Percentiles rank a stretch among this genome's conserved stretches.
phyloP scores from a whole-genome alignment of 2,113 vertebrate genomes.

The Oreochromis spilurus region DNA sequence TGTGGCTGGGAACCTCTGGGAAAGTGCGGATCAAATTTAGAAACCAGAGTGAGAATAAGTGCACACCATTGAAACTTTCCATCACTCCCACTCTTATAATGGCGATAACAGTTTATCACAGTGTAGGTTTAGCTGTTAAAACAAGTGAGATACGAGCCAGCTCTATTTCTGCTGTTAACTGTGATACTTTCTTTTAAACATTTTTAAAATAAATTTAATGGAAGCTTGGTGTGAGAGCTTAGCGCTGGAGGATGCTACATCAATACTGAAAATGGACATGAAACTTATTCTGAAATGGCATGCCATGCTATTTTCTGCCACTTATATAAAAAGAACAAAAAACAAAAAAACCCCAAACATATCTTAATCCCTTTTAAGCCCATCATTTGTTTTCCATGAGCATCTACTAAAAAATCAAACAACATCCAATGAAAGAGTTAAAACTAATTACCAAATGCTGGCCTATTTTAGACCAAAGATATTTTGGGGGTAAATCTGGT shows the following conservation, averaged over 20 bases:
- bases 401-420: background rate
- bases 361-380: background rate
- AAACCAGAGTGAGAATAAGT: background rate
- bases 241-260: background rate
- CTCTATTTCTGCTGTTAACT: background rate
- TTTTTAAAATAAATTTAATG: background rate
- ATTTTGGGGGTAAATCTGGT: background rate
- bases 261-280: background rate
- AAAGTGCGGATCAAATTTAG: background rate
- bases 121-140: background rate
- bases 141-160: background rate
- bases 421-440: background rate
- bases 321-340: background rate
- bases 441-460: background rate
- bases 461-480: background rate
- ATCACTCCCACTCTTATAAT: background rate
- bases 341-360: fast-evolving
- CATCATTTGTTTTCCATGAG: background rate
- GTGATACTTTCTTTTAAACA: background rate
- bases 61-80: background rate
- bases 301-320: background rate
- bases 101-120: background rate
- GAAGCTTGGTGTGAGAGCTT: background rate
- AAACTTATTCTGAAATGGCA: background rate
- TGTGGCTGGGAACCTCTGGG: background rate